These are phyloP conservation scores for Actinemys pallida DNA, from an alignment of 2,113 vertebrate species.

Conservation along the genomic window DNA sequence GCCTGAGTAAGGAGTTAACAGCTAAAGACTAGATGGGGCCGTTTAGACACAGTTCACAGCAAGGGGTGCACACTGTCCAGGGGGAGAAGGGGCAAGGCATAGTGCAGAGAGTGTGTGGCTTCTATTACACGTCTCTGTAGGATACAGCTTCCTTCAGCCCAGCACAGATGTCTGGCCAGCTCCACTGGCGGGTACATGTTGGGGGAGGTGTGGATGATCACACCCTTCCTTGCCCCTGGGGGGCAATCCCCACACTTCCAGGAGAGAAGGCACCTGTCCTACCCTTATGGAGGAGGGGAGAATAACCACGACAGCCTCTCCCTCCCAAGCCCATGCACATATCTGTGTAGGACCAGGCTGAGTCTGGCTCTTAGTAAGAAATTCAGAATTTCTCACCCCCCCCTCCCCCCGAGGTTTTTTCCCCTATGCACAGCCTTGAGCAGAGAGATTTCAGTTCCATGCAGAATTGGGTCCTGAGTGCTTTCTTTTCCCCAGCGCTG, in stretches of 20 bases:
- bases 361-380: no score
- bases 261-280: not conserved
- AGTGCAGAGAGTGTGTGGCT: not conserved
- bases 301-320: not conserved
- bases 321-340: not conserved
- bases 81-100: not conserved
- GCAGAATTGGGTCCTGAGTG: not conserved
- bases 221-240: not conserved
- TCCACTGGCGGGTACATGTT: not conserved
- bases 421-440: not conserved
- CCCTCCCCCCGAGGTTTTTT: not conserved
- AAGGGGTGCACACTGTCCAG: not conserved
- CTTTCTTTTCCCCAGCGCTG: not conserved
- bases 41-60: not conserved
- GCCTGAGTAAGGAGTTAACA: not conserved
- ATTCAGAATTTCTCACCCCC: not conserved
- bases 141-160: not conserved
- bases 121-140: not conserved
- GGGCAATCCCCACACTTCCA: not conserved
- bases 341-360: no score
- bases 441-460: not conserved
- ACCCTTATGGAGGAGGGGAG: not conserved
- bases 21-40: not conserved
- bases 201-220: not conserved
- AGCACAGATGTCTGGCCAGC: not conserved